These are phyloP conservation scores for Junonia oenone DNA, from an alignment of 2,888 invertebrate species.

Conservation along the genomic window DNA sequence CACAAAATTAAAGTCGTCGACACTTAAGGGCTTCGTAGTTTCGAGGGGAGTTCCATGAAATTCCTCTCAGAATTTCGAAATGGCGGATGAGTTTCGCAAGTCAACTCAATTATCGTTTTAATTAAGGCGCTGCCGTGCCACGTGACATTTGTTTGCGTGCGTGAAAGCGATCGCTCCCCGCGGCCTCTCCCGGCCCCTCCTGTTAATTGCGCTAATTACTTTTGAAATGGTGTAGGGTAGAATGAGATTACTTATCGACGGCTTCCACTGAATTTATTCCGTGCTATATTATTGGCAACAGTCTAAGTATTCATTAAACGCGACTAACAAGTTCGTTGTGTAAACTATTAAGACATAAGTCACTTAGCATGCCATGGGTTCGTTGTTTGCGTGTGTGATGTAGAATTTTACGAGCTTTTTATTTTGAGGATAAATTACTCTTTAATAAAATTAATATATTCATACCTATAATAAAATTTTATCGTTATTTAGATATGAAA, in stretches of 20 bases:
- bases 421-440: not conserved
- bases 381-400: not conserved
- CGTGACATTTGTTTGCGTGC: slow-evolving; percentile 80
- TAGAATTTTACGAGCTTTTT: not conserved
- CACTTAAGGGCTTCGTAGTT: slow-evolving; percentile 76
- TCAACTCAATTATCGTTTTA: slow-evolving; percentile 81
- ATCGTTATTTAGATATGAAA: no score
- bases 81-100: slow-evolving; percentile 78
- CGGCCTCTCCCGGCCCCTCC: slow-evolving; percentile 40
- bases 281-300: slow-evolving; percentile 36
- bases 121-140: slow-evolving; percentile 73
- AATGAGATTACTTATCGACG: slow-evolving; percentile 76
- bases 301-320: not conserved
- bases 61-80: slow-evolving; percentile 75
- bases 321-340: not conserved
- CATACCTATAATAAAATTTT: not conserved
- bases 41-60: slow-evolving; percentile 70
- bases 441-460: not conserved
- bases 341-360: not conserved
- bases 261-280: slow-evolving; percentile 65
- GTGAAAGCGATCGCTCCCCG: slow-evolving; percentile 67
- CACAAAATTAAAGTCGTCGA: slow-evolving; percentile 78
- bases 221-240: slow-evolving; percentile 75
- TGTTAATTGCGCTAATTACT: slow-evolving; percentile 81
- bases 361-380: not conserved